Base-by-base conservation (phyloP, 2,113 vertebrate genomes). In the Lophochroa leadbeateri region DNA sequence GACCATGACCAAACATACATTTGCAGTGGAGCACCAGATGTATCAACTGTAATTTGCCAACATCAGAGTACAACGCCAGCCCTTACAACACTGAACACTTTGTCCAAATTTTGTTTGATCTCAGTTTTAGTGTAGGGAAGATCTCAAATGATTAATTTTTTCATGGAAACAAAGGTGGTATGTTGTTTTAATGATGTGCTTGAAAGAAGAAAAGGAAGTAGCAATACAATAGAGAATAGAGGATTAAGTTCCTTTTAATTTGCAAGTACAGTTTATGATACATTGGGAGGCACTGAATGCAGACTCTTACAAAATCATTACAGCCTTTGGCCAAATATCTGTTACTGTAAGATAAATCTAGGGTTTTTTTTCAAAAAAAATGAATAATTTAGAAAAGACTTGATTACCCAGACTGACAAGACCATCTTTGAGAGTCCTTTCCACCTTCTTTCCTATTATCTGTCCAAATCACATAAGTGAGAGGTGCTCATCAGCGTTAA, bases 1-100 rank as follows among this genome's bases (percentile, higher is more conserved):
- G 87, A 97, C 68, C 58, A 53, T 83, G 79, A 94, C 92, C 52
- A 90, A 77, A 74, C 64, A 70, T 1, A 9, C 13, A 64, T 95
- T 90, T 90, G 46, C 86, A 93, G 80, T 65, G 53, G 27, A 88
- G 77, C 55, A 75, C 64, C 86, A 95, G 83, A 86, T 94, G 68
- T 52, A 92, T 86, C 77, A 77, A 64, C 1, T 63, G 21, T 37
- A 90, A 88, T 82, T 77, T 94, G 71, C 46, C 41, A 86, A 43
- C 82, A 83, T 49, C 53, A 63, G 68, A 88, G 64, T 3, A 9
- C 46, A 65, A 29, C 1, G 1, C 24, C 55, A 86, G 14, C 29
- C 41, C 17, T 81, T 6, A 3, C 31, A 79, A 63, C 28, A 29
- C 47, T 72, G 57, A 18, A 41, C 31, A 23, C 19, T 95, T 83